phyloP scores from a whole-genome alignment of 2,113 vertebrate species.

The Procavia capensis region DNA sequence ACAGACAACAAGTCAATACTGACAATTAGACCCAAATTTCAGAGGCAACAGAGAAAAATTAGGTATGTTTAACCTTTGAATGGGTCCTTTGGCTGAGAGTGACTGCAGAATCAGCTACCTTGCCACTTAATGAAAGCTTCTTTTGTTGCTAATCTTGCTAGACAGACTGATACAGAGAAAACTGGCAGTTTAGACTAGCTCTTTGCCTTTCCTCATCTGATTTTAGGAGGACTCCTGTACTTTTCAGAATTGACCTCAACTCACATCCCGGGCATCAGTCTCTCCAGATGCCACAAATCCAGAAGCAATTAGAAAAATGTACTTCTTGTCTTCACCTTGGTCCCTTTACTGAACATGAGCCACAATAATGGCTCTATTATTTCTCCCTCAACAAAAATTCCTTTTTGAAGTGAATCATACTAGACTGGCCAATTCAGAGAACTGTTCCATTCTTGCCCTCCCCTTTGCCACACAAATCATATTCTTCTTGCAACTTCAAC shows the following conservation, averaged over 20 bases:
- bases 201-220: not conserved
- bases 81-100: not conserved
- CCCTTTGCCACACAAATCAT: not conserved
- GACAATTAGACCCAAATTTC: not conserved
- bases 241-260: not conserved
- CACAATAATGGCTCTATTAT: slow-evolving; percentile 19
- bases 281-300: not conserved
- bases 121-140: slow-evolving; percentile 24
- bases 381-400: slow-evolving; percentile 18
- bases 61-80: slow-evolving; percentile 51
- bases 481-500: not conserved
- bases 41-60: not conserved
- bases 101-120: not conserved
- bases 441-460: not conserved
- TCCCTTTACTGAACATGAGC: not conserved
- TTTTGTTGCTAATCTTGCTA: not conserved
- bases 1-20: not conserved
- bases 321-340: slow-evolving; percentile 71
- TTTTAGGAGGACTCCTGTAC: not conserved
- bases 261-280: not conserved
- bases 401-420: not conserved
- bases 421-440: not conserved
- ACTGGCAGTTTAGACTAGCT: not conserved
- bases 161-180: not conserved
- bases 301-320: slow-evolving; percentile 26